Evolutionary conservation across 2,888 invertebrate species (phyloP).

Genomic region (Macropis europaea): DNA sequence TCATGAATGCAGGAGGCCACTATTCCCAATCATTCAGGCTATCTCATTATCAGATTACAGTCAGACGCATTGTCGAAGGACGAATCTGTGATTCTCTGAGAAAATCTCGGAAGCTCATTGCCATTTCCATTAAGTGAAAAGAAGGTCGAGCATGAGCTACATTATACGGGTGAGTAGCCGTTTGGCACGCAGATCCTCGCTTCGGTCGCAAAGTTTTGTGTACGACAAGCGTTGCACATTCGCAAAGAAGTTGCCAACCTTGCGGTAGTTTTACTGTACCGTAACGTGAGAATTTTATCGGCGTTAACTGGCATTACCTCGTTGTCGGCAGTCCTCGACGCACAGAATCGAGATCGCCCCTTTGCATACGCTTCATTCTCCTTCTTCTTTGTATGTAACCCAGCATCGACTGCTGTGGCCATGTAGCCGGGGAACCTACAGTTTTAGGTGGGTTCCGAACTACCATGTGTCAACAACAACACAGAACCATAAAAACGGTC

Average conservation of each 20-base stretch:
- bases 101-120: constrained; percentile 52
- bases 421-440: no score
- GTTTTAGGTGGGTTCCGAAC: no score
- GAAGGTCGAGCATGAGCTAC: constrained; percentile 43
- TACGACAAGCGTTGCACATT: constrained; percentile 44
- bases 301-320: constrained; percentile 54
- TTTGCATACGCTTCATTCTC: no score
- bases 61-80: neutral
- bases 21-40: neutral
- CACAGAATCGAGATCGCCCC: constrained; percentile 14
- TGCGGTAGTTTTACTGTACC: constrained; percentile 77
- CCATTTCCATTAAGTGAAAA: constrained; percentile 46
- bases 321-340: constrained; percentile 18
- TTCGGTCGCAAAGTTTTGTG: constrained; percentile 34
- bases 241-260: constrained; percentile 61
- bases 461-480: no score
- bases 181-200: constrained; percentile 50
- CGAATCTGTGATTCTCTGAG: constrained; percentile 30
- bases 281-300: constrained; percentile 76
- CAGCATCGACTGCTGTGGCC: no score
- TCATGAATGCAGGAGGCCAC: neutral
- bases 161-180: constrained; percentile 54
- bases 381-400: no score
- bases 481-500: no score
- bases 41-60: neutral